These are phyloP conservation scores for Haliclona indistincta DNA, from an alignment of 37 sponge, comb jelly and placozoan species.

Conservation along the genomic window DNA sequence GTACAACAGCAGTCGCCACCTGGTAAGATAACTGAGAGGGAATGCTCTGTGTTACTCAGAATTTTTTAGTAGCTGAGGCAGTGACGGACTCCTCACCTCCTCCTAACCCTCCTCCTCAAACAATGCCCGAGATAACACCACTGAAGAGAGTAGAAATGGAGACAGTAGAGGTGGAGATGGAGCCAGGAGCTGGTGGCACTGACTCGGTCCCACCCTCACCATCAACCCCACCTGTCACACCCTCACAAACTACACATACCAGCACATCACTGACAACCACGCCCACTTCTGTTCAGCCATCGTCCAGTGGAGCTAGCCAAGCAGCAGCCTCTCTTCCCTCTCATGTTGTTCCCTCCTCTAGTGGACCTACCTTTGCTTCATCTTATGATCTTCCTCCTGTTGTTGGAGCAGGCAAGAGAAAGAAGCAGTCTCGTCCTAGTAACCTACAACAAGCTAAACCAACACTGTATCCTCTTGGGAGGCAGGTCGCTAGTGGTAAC, in stretches of 20 bases:
- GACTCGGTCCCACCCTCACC: neutral
- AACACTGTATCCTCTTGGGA: conserved; percentile 48
- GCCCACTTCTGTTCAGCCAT: conserved; percentile 5
- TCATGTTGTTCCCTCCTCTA: neutral
- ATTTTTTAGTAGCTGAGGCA: no score
- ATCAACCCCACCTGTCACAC: neutral
- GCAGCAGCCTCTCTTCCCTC: neutral
- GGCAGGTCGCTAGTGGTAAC: conserved; percentile 49
- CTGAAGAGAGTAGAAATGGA: conserved; percentile 40
- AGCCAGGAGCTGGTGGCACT: conserved; percentile 4
- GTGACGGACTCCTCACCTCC: no score
- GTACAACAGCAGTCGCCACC: no score
- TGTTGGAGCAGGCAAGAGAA: conserved; percentile 4
- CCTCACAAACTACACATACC: no score
- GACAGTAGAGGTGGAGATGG: conserved; percentile 65
- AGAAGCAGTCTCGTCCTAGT: neutral
- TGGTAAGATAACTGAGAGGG: no score
- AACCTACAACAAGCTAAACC: no score
- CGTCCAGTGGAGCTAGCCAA: neutral
- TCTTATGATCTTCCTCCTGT: neutral
- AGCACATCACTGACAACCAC: neutral
- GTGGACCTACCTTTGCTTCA: neutral
- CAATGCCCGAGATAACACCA: neutral
- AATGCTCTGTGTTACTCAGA: no score
- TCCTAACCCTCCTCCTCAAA: neutral